Evolutionary conservation across 92 coral and sea anemone species (phyloP), one percentile per base, ranked within the genome.

Genomic region (Desmophyllum pertusum): DNA sequence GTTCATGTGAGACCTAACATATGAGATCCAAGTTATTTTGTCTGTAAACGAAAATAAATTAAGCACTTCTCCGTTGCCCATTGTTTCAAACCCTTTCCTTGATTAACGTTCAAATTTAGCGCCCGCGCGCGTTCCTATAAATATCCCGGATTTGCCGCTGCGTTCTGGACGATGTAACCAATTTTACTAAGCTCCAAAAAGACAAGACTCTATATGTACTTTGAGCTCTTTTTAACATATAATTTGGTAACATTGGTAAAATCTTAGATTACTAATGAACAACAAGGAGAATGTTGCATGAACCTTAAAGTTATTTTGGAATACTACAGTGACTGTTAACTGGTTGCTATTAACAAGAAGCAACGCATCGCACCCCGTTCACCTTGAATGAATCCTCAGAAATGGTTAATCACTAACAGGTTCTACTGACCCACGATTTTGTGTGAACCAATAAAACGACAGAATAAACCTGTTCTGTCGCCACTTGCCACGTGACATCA

Each of bases 361-460:
- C 0, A 6, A 30, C 8, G 63, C n/a, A 55, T n/a, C 27, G 2
- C 10, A 10, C n/a, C n/a, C n/a, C n/a, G 33, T 59, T 59, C 0
- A 25, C 31, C 31, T 27, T 59, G 35, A 25, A 59, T 59, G 9
- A 59, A 23, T 37, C 25, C 25, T 18, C 17, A 67, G 15, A 33
- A 30, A 36, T n/a, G 73, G 13, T n/a, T 15, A 77, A 30, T 39
- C 38, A 40, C 55, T 13, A 72, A 42, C 86, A 82, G 86, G 86
- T 82, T 57, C 77, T 35, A 57, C 19, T 61, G 40, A 73, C 78
- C 57, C 17, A 45, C 10, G 46, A 71, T 30, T 25, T 72, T 41
- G 21, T 23, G 31, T 82, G 37, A 75, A 31, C 86, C 86, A 82
- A 82, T 82, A 70, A 62, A 17, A 39, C 35, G 21, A 10, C 30